These are phyloP conservation scores for Aphodius granarius DNA, from an alignment of 2,888 invertebrate genomes.

Conservation along the genomic window DNA sequence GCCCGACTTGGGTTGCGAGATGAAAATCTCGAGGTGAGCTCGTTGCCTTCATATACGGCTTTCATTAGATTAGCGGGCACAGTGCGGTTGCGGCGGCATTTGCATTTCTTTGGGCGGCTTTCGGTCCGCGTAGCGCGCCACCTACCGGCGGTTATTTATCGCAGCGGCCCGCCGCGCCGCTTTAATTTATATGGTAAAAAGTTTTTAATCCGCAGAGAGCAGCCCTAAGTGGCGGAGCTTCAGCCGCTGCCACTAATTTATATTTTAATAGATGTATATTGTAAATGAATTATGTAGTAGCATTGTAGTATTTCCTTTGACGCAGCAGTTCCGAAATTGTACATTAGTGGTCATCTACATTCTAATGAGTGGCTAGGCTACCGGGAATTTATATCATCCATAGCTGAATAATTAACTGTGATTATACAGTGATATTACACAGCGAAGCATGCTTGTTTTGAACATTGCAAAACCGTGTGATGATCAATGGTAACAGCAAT, in stretches of 20 bases:
- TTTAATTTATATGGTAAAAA: slow-evolving; percentile 18
- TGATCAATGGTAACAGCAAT: too few relatives aligned
- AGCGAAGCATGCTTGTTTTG: too few relatives aligned
- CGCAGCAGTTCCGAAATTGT: neutral
- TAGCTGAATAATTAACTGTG: neutral
- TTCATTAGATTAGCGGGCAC: slow-evolving; percentile 2
- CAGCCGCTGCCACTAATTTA: neutral
- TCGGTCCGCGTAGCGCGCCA: neutral
- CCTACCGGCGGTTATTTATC: slow-evolving; percentile 3
- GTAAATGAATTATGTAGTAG: neutral
- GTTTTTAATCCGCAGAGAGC: neutral
- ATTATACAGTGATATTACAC: too few relatives aligned
- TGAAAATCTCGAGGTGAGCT: neutral
- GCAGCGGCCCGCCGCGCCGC: neutral
- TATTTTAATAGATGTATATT: neutral
- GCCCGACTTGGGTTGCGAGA: neutral
- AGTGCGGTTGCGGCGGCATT: neutral
- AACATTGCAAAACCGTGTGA: too few relatives aligned
- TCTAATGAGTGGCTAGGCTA: neutral
- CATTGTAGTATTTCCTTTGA: neutral
- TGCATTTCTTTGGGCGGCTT: slow-evolving; percentile 18
- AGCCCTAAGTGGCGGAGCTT: neutral
- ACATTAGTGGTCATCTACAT: neutral
- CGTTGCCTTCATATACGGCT: slow-evolving; percentile 12
- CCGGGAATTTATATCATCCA: neutral